Conservation (phyloP, 2,797 vertebrate genomes). For the Molossus molossus region DNA sequence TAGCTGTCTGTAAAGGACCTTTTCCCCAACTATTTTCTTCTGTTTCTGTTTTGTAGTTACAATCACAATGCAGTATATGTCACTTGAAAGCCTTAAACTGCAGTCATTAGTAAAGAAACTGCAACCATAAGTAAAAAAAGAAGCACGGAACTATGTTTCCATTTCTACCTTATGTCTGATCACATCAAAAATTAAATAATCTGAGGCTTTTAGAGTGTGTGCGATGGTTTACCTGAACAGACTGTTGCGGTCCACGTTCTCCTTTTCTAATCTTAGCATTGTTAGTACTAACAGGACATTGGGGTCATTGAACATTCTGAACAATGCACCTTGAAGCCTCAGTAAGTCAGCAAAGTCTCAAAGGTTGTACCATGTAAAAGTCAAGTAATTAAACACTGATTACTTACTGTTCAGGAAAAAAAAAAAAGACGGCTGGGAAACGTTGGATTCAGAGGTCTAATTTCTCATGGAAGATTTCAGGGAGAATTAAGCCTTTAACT, state of each 20-base stretch:
- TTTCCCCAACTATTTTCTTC: background rate
- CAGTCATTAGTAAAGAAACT: background rate
- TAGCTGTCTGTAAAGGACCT: constrained; percentile 25
- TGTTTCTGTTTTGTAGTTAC: constrained; percentile 49
- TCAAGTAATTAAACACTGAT: constrained; percentile 89
- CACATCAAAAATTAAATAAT: background rate
- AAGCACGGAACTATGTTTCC: background rate
- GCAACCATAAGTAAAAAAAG: background rate
- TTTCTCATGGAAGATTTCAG: constrained; percentile 88
- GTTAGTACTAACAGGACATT: constrained; percentile 73
- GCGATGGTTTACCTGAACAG: background rate
- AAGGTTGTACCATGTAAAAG: constrained; percentile 86
- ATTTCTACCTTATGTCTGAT: background rate
- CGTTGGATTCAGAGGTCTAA: constrained; percentile 85
- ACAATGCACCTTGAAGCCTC: constrained; percentile 74
- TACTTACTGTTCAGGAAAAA: constrained; percentile 79
- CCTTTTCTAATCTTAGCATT: background rate
- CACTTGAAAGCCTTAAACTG: background rate
- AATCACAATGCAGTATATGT: background rate
- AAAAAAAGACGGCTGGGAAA: constrained; percentile 81
- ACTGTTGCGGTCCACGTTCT: background rate
- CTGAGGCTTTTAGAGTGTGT: background rate
- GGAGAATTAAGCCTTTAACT: constrained; percentile 89
- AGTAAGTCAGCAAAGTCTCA: constrained; percentile 83
- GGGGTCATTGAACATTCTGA: constrained; percentile 72